phyloP scores from a whole-genome alignment of 2,888 invertebrate species.

The Cryptocephalus primarius region DNA sequence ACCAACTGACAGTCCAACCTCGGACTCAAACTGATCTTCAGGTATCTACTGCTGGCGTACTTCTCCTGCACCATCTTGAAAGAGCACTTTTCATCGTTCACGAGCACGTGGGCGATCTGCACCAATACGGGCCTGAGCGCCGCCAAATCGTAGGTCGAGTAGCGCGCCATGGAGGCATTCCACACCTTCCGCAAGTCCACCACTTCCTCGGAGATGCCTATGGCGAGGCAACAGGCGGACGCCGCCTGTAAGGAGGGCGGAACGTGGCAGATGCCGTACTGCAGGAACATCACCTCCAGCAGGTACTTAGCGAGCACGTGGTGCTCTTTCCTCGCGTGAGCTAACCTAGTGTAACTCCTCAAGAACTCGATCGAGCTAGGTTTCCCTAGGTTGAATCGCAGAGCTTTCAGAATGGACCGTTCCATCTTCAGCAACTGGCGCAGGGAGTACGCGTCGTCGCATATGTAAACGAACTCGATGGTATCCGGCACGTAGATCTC shows the following conservation, averaged over 20 bases:
- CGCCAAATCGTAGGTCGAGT: conserved; percentile 61
- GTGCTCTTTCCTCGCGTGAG: conserved; percentile 45
- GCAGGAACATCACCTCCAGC: conserved; percentile 71
- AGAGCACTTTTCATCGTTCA: conserved; percentile 58
- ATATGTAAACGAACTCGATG: conserved; percentile 81
- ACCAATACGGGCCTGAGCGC: conserved; percentile 58
- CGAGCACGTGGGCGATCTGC: conserved; percentile 57
- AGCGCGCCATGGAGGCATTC: conserved; percentile 64
- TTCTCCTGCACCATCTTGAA: conserved; percentile 59
- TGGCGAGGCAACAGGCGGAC: conserved; percentile 65
- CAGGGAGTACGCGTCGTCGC: conserved; percentile 76
- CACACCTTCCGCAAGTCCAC: conserved; percentile 44
- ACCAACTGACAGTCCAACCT: conserved; percentile 45
- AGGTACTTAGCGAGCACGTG: conserved; percentile 67
- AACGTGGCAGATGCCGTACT: conserved; percentile 68
- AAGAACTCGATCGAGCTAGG: conserved; percentile 86
- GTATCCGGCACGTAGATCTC: conserved; percentile 85
- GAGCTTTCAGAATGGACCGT: conserved; percentile 57
- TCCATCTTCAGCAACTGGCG: conserved; percentile 77
- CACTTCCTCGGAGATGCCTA: conserved; percentile 43
- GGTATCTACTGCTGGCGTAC: conserved; percentile 47
- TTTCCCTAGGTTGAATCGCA: conserved; percentile 73
- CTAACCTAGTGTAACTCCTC: conserved; percentile 57
- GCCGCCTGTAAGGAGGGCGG: conserved; percentile 78
- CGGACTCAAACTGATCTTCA: conserved; percentile 52